Percentiles rank a stretch among this genome's conserved stretches.
Conservation (phyloP, 1,140 invertebrate genomes). For the Batillaria attramentaria region DNA sequence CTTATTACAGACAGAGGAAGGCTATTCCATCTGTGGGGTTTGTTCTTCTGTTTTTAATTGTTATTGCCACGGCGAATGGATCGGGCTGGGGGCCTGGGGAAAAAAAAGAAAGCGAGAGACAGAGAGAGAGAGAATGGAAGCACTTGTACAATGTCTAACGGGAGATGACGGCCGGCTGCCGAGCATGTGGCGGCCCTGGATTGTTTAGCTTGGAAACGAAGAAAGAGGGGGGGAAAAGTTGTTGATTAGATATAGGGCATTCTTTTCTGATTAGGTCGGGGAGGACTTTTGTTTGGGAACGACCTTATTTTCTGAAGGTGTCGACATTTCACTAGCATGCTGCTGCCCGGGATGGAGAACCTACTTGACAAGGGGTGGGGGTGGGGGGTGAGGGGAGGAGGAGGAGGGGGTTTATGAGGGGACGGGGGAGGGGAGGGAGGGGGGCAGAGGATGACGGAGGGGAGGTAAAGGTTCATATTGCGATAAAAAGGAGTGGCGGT, state of each 20-base stretch:
- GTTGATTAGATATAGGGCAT: constrained; percentile 25
- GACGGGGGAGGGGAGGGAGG: neutral
- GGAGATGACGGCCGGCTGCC: neutral
- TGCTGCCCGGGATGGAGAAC: no score
- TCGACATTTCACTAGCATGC: no score
- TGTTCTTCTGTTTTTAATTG: constrained; percentile 33
- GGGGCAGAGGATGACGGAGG: neutral
- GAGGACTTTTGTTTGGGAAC: no score
- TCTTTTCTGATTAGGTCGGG: constrained; percentile 22
- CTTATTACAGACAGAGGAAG: constrained; percentile 23
- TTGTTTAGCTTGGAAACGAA: constrained; percentile 23
- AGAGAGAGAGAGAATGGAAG: constrained; percentile 17
- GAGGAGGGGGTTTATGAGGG: neutral
- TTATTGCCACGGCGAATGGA: constrained; percentile 25
- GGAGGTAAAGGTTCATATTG: no score
- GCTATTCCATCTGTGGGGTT: constrained; percentile 28
- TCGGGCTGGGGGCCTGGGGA: neutral
- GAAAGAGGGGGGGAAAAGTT: constrained; percentile 5
- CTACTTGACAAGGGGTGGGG: neutral
- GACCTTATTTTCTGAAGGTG: no score
- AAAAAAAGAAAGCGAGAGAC: no score
- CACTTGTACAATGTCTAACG: constrained; percentile 12
- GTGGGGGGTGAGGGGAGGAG: neutral
- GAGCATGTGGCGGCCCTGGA: constrained; percentile 8
- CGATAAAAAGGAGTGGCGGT: no score